Evolutionary conservation across 1,140 invertebrate species (phyloP).

Genomic region (Pseudomyrmex gracilis): DNA sequence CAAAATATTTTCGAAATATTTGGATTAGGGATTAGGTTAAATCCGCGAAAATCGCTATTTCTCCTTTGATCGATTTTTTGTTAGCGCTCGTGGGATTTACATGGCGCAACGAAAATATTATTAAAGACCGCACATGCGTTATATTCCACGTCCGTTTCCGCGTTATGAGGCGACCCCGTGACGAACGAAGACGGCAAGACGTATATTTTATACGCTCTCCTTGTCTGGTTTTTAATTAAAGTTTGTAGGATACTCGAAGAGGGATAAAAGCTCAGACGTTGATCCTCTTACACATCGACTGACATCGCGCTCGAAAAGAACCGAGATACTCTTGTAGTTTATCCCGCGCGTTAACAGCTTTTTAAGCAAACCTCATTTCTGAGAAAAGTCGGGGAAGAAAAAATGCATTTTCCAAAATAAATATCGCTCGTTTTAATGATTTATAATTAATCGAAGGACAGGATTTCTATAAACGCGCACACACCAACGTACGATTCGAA

Average conservation of each 20-base stretch:
- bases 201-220: conserved; percentile 47
- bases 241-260: conserved; percentile 62
- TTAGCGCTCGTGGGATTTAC: background rate
- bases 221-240: conserved; percentile 71
- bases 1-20: too few species aligned
- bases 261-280: conserved; percentile 63
- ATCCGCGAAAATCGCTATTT: background rate
- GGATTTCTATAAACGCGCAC: too few species aligned
- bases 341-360: conserved; percentile 54
- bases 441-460: conserved; percentile 9
- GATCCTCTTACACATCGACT: conserved; percentile 58
- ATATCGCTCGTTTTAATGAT: background rate
- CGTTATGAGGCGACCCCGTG: conserved; percentile 41
- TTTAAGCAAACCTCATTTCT: conserved; percentile 31
- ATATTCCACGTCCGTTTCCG: conserved; percentile 28
- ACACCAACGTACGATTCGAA: too few species aligned
- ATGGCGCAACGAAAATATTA: conserved; percentile 31
- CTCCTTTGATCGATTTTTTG: background rate
- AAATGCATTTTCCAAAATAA: background rate
- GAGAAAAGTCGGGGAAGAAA: conserved; percentile 12
- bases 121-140: conserved; percentile 34
- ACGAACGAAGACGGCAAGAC: conserved; percentile 39
- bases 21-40: background rate
- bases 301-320: conserved; percentile 57
- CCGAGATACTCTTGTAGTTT: conserved; percentile 57